Base-by-base conservation (phyloP, 2,888 invertebrate species). In the Mythimna albipuncta region DNA sequence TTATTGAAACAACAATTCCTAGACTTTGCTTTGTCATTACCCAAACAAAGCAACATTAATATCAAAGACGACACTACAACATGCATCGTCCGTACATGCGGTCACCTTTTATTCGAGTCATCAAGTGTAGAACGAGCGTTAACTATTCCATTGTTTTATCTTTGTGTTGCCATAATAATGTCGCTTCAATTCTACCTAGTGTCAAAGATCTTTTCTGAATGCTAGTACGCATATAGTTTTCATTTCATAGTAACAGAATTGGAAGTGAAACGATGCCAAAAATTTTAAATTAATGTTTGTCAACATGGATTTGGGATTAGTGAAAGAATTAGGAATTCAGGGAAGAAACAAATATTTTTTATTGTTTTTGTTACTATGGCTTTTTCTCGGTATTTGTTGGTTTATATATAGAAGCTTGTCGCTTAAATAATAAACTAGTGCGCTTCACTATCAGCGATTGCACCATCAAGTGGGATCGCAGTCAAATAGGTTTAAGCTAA, bases 201-300 rank as follows among this genome's bases (percentile, higher is more conserved):
- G 57, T 21, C 9, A 10, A 32, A 13, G 3, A 32, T 11, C 38
- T 21, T 38, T 47, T 67, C 11, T 54, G 54, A 41, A 10, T 21
- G 13, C 13, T 11, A 0, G 10, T 21, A 11, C 26, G 13, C 11
- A 54, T 55, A 26, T 55, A 26, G 26, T 26, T 64, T 41, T 19
- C 4, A 19, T 59, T 47, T 2, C 55, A 16, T 66, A 66, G 54
- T 52, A 58, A 69, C 35, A 35, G 65, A 61, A 2, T 47, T 74
- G 59, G 55, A 35, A 50, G 10, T 72, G 68, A n/a, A 58, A 72
- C 57, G 16, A 19, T 72, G 77, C 77, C 77, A 77, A 57, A 3
- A 1, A 6, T 65, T n/a, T 13, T 16, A 21, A 13, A 62, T 26
- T 6, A n/a, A 10, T 76, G 55, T 77, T 77, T 76, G 32, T 76